A percentile compares a stretch with the other conserved stretches of the same genome.
Conservation (phyloP, 2,797 vertebrate genomes). For the Odontamblyopus lacepedii region DNA sequence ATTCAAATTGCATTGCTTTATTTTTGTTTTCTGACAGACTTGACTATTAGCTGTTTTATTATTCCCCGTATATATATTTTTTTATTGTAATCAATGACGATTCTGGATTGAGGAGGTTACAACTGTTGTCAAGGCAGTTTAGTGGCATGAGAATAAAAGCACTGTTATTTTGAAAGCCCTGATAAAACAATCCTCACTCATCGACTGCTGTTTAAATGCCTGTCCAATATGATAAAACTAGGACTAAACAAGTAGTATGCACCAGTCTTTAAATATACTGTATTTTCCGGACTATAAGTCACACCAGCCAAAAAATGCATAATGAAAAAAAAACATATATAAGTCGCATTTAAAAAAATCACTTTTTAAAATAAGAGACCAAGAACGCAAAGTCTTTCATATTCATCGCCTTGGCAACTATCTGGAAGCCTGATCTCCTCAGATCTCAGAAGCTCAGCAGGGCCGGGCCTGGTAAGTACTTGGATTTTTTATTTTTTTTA, state of each 20-base stretch:
- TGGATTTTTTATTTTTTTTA: too few species aligned
- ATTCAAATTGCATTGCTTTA: constrained; percentile 75
- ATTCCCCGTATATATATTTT: constrained; percentile 43
- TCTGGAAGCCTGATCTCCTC: too few species aligned
- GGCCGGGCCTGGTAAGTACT: too few species aligned
- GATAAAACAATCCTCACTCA: constrained; percentile 42
- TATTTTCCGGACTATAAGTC: too few species aligned
- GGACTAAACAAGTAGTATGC: not conserved
- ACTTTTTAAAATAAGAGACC: too few species aligned
- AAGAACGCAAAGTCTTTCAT: too few species aligned
- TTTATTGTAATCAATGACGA: constrained; percentile 46
- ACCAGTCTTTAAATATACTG: too few species aligned
- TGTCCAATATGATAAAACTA: not conserved
- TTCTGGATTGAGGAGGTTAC: constrained; percentile 74
- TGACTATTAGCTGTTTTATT: constrained; percentile 73
- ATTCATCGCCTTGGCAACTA: too few species aligned
- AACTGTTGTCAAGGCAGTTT: constrained; percentile 60
- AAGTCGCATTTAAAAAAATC: too few species aligned
- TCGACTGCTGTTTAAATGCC: constrained; percentile 21
- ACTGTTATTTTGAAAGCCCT: constrained; percentile 32
- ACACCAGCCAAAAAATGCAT: too few species aligned
- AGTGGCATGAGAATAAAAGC: constrained; percentile 44
- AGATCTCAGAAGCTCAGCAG: too few species aligned
- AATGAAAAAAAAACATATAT: too few species aligned
- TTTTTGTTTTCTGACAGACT: constrained; percentile 77